Percentiles rank a stretch among this genome's conserved stretches.
These are phyloP conservation scores for Plestiodon gilberti DNA, from an alignment of 2,113 vertebrate genomes.

Conservation along the genomic window DNA sequence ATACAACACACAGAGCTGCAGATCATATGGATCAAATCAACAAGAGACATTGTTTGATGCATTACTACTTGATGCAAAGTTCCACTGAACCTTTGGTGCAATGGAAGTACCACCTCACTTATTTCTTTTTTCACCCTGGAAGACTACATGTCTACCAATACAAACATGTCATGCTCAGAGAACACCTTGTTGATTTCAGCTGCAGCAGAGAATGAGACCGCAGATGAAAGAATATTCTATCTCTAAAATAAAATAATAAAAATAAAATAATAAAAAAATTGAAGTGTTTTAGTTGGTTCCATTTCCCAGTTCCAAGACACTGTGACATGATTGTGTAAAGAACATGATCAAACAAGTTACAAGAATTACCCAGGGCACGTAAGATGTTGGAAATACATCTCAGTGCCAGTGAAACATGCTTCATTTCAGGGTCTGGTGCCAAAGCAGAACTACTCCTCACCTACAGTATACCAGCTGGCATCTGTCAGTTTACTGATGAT, in stretches of 20 bases:
- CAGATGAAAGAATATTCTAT: neutral
- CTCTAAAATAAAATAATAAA: neutral
- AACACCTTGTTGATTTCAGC: neutral
- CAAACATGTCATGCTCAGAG: no score
- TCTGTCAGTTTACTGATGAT: conserved; percentile 96
- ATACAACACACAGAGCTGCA: neutral
- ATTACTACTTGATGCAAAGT: neutral
- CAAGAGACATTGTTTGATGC: neutral
- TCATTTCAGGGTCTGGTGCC: neutral
- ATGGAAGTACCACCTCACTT: neutral
- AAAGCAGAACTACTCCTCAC: conserved; percentile 77
- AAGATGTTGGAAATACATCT: neutral
- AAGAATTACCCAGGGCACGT: neutral
- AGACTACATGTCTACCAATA: neutral
- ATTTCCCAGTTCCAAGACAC: neutral
- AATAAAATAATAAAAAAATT: neutral
- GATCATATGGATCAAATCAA: neutral
- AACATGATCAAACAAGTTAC: neutral
- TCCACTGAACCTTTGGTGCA: neutral
- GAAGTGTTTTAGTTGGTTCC: neutral
- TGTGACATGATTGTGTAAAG: neutral
- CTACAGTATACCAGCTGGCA: conserved; percentile 98
- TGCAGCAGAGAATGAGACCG: neutral
- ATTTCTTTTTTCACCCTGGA: neutral
- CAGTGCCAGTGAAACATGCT: neutral